Base-by-base conservation (phyloP, 37 sponge, comb jelly and placozoan genomes). In the Oopsacas minuta region DNA sequence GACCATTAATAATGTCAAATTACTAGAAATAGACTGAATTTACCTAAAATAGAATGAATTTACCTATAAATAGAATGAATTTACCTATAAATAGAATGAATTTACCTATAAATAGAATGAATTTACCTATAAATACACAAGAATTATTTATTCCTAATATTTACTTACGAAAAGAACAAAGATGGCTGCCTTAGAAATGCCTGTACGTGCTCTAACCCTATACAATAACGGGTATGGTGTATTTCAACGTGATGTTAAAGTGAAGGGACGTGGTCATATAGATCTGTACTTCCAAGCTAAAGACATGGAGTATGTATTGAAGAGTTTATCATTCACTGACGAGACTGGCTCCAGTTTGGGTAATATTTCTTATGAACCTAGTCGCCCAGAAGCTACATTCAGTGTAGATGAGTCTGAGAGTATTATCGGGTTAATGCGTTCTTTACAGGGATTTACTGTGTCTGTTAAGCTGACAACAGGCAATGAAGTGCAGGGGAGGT, bases 161-260 rank as follows among this genome's bases (percentile, higher is more conserved):
- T n/a, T n/a, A n/a, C n/a, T n/a, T n/a, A n/a, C n/a, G n/a, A n/a
- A n/a, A n/a, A n/a, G n/a, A n/a, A n/a, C n/a, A 15, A 42, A 61
- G 30, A 61, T 61, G 75, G 75, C 17, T n/a, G 42, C 85, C 23
- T 8, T 84, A 22, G 85, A 84, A 39, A 94, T 94, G 94, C 91
- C 92, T 7, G 88, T 94, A n/a, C 86, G 36, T 38, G 88, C 86
- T 0, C 88, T 94, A 0, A 89, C 85, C 37, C 82, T 94, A 37
- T 94, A 90, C 87, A 91, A 94, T 83, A 94, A 94, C 37, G 94
- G 94, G 23, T 94, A 92, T 83, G 94, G 92, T 0, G 92, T 94
- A 1, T 94, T 94, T 86, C 81, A 89, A 23, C 81, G 94, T 1
- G 87, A 94, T 81, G 85, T 86, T 0, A 52, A 37, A 36, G 84